Base-by-base conservation (phyloP, 1,140 invertebrate species). In the Tetragnatha versicolor region DNA sequence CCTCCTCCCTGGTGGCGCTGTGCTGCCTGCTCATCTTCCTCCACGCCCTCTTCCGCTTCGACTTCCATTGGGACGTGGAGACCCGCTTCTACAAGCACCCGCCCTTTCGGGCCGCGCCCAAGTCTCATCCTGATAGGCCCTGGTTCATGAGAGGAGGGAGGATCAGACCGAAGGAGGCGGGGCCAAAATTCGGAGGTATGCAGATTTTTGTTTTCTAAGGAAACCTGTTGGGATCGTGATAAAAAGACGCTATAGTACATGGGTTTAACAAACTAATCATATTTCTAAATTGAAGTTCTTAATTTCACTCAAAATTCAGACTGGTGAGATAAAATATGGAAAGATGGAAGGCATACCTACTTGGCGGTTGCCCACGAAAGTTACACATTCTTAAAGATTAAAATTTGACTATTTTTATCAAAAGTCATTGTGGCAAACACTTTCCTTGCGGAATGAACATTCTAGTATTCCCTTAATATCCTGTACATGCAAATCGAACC, bases 81-180 rank as follows among this genome's bases (percentile, higher is more conserved):
- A 75, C 60, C 58, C 37, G 20, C 33, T 35, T 20, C 17, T 55
- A 29, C 20, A 20, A 35, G 2, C 31, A 22, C 14, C 47, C 47
- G 0, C 10, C 20, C 9, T 29, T 39, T 0, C 39, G 17, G 6
- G 10, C 10, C n/a, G 10, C 22, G 3, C 9, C 58, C 72, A 12
- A 29, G 39, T 5, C 14, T 10, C 37, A 66, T 2, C 47, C 61
- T 2, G 47, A 77, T 5, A 39, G 75, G 9, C 75, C 61, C 0
- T 77, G 75, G 75, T 77, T 55, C 63, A 66, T 77, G 61, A 51
- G 47, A 14, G 63, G 75, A 20, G 75, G 75, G 2, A 25, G 10
- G 14, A 31, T 77, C 33, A 14, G 75, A 22, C 75, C 61, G 1
- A 3, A 6, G 6, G 49, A 72, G 9, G 10, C 58, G 9, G 9